Evolutionary conservation across 92 coral and sea anemone genomes (phyloP).

Genomic region (Phenganax subtilis): DNA sequence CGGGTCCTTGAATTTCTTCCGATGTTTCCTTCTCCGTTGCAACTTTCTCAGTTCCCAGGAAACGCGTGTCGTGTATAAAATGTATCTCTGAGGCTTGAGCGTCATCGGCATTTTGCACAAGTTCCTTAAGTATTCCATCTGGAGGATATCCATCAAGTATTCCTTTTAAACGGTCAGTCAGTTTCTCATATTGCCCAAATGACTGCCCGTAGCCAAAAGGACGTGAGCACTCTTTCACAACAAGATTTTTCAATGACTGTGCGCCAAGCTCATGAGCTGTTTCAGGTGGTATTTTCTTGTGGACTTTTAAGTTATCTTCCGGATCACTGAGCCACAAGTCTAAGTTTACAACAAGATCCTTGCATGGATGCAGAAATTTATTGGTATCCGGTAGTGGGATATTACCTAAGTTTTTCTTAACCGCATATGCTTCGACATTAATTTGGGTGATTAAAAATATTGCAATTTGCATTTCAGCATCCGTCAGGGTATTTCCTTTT

Average conservation of each 20-base stretch:
- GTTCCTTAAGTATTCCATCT: slow-evolving; percentile 37
- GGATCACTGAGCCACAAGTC: slow-evolving; percentile 13
- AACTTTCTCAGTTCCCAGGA: slow-evolving; percentile 6
- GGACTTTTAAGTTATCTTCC: slow-evolving; percentile 7
- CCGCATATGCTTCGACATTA: background rate
- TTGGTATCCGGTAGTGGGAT: slow-evolving; percentile 32
- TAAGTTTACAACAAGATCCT: slow-evolving; percentile 15
- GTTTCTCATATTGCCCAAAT: slow-evolving; percentile 32
- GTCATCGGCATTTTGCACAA: slow-evolving; percentile 40
- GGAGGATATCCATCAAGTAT: slow-evolving; percentile 31
- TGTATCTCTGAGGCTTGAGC: slow-evolving; percentile 40
- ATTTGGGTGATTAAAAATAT: slow-evolving; percentile 23
- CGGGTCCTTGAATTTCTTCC: slow-evolving; percentile 44
- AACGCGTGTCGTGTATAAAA: slow-evolving; percentile 33
- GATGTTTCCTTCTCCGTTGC: slow-evolving; percentile 1
- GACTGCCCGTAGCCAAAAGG: slow-evolving; percentile 20
- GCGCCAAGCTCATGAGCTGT: slow-evolving; percentile 29
- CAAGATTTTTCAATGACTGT: slow-evolving; percentile 9
- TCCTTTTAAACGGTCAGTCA: slow-evolving; percentile 28
- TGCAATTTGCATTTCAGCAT: slow-evolving; percentile 19
- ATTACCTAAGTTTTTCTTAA: background rate
- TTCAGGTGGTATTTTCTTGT: slow-evolving; percentile 33
- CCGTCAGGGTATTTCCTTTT: background rate
- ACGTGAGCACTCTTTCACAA: slow-evolving; percentile 15
- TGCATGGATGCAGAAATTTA: background rate